Percentiles rank a stretch among this genome's conserved stretches.
Conservation (phyloP, 2,888 invertebrate species). For the Drosophila kanekoi region DNA sequence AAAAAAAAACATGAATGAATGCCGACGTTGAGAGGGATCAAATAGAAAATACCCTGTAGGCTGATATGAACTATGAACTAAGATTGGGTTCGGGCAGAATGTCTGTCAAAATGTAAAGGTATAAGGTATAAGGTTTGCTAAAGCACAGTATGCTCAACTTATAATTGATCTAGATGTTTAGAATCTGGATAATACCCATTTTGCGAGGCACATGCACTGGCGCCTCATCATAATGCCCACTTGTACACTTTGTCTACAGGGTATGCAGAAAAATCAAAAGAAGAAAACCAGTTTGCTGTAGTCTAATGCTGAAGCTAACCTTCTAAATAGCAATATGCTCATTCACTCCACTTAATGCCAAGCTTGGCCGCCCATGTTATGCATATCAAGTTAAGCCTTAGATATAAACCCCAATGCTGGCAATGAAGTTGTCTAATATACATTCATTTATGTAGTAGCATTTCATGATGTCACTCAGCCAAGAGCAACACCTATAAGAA, state of each 20-base stretch:
- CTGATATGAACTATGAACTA: neutral
- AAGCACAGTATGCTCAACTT: no score
- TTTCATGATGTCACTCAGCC: conserved; percentile 68
- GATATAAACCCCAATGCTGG: conserved; percentile 53
- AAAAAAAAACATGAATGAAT: neutral
- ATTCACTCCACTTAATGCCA: conserved; percentile 73
- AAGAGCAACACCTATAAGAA: conserved; percentile 16
- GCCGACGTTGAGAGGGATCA: neutral
- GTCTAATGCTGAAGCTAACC: conserved; percentile 58
- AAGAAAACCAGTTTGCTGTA: conserved; percentile 50
- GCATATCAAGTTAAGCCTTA: conserved; percentile 74
- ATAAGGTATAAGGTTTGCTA: no score
- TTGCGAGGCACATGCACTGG: neutral
- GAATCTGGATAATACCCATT: neutral
- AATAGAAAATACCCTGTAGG: neutral
- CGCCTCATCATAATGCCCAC: neutral
- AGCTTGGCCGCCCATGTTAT: conserved; percentile 75
- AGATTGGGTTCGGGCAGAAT: neutral
- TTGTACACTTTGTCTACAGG: neutral
- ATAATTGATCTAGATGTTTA: no score
- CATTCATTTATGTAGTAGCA: conserved; percentile 22
- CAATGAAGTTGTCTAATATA: conserved; percentile 59
- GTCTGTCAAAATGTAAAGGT: no score
- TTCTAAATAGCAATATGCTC: conserved; percentile 60
- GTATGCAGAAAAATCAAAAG: conserved; percentile 16